These are phyloP conservation scores for Corythucha ciliata DNA, from an alignment of 2,888 invertebrate species.

Conservation along the genomic window DNA sequence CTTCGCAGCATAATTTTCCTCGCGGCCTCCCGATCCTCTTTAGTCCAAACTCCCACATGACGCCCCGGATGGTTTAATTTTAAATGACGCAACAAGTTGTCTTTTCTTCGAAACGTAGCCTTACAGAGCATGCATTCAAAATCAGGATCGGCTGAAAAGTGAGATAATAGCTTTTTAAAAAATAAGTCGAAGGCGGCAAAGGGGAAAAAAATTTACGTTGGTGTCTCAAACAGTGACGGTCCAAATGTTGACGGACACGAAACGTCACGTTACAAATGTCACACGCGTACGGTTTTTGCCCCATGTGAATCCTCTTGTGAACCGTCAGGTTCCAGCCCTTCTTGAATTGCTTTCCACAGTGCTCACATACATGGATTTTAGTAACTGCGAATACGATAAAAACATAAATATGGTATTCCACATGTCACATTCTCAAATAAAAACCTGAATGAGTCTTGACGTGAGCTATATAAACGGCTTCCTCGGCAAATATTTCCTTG, in stretches of 20 bases:
- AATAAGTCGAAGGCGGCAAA: not conserved
- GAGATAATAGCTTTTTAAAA: conserved; percentile 6
- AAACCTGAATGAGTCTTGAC: conserved; percentile 9
- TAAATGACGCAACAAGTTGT: conserved; percentile 66
- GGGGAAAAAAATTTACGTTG: conserved; percentile 39
- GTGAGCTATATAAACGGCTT: conserved; percentile 10
- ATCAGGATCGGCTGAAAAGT: conserved; percentile 52
- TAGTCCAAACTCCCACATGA: too few relatives aligned
- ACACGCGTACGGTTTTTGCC: conserved; percentile 42
- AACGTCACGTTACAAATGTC: conserved; percentile 42
- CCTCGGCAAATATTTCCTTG: conserved; percentile 18
- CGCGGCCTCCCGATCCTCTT: too few relatives aligned
- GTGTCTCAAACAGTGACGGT: conserved; percentile 42
- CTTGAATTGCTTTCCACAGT: conserved; percentile 32
- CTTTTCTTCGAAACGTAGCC: conserved; percentile 62
- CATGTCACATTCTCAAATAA: conserved; percentile 3
- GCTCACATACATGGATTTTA: conserved; percentile 28
- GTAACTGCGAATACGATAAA: not conserved
- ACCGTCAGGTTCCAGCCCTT: conserved; percentile 32
- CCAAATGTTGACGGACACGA: conserved; percentile 42
- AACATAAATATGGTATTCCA: not conserved
- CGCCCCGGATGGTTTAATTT: conserved; percentile 69
- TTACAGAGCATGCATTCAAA: conserved; percentile 63
- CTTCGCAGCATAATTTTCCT: too few relatives aligned
- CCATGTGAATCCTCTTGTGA: conserved; percentile 41